A percentile compares a stretch with the other conserved stretches of the same genome.
Evolutionary conservation across 2,113 vertebrate genomes (phyloP).

Genomic region (Formicarius rufipectus): DNA sequence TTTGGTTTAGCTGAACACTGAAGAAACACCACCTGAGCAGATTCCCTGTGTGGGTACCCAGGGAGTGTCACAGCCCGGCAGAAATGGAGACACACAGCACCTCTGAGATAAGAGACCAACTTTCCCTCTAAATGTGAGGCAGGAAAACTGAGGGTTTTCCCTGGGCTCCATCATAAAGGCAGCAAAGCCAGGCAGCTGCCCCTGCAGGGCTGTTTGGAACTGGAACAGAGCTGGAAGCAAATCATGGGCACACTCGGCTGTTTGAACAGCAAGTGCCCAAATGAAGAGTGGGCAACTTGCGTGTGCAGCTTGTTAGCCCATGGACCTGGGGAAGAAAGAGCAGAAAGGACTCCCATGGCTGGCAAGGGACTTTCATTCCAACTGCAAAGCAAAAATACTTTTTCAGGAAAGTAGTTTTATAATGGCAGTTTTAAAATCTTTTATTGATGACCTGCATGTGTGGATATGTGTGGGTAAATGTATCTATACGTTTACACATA

Average conservation of each 20-base stretch:
- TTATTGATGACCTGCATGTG: not conserved
- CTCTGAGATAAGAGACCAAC: not conserved
- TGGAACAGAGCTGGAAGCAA: not conserved
- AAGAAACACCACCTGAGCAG: not conserved
- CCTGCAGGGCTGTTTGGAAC: not conserved
- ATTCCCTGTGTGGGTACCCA: not conserved
- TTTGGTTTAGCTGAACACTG: not conserved
- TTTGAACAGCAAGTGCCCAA: not conserved
- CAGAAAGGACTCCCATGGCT: not conserved
- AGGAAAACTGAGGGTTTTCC: not conserved
- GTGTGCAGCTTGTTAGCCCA: not conserved
- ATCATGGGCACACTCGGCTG: not conserved
- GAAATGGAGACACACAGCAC: not conserved
- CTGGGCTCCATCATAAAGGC: not conserved
- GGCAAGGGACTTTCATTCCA: not conserved
- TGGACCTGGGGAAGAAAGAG: not conserved
- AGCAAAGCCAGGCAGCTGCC: not conserved
- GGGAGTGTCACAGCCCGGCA: not conserved
- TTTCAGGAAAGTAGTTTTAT: not conserved
- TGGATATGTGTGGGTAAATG: not conserved
- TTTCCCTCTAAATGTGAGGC: not conserved
- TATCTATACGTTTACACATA: not conserved
- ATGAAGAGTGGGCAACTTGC: accelerated
- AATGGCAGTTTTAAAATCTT: not conserved
- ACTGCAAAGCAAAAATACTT: not conserved